phyloP scores from a whole-genome alignment of 2,113 vertebrate species.

The Helogale parvula region DNA sequence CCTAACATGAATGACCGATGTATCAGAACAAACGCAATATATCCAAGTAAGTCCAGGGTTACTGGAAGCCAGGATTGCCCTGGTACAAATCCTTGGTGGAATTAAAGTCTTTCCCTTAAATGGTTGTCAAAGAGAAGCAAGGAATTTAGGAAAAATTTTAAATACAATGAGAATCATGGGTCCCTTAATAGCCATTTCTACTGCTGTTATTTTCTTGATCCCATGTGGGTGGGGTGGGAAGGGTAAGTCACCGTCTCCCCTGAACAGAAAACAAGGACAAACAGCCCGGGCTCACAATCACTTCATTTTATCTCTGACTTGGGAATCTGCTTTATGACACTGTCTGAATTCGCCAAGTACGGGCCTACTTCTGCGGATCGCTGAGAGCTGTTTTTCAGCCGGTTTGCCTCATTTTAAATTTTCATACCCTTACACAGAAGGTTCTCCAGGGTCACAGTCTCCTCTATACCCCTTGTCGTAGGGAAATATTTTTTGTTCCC shows the following conservation, averaged over 20 bases:
- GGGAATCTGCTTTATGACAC: not conserved
- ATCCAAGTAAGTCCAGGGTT: not conserved
- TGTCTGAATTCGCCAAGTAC: not conserved
- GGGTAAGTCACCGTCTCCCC: not conserved
- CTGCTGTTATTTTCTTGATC: not conserved
- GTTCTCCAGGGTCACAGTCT: not conserved
- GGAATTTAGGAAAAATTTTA: not conserved
- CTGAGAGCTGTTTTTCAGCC: not conserved
- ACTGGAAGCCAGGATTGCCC: not conserved
- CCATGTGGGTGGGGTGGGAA: not conserved
- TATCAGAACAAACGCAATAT: not conserved
- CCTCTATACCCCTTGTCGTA: not conserved
- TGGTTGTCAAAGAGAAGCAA: not conserved
- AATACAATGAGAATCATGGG: not conserved
- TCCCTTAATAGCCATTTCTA: slow-evolving; percentile 5
- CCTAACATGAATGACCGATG: too few relatives aligned
- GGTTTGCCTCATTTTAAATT: not conserved
- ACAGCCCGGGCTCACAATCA: not conserved
- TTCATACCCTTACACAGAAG: not conserved
- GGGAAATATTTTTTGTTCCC: not conserved
- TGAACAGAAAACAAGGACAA: not conserved
- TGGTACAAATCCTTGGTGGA: not conserved
- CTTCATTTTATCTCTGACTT: not conserved
- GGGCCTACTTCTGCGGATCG: not conserved
- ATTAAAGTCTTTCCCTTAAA: not conserved